phyloP scores from a whole-genome alignment of 2,888 invertebrate species.

The Polymixis flavicincta region DNA sequence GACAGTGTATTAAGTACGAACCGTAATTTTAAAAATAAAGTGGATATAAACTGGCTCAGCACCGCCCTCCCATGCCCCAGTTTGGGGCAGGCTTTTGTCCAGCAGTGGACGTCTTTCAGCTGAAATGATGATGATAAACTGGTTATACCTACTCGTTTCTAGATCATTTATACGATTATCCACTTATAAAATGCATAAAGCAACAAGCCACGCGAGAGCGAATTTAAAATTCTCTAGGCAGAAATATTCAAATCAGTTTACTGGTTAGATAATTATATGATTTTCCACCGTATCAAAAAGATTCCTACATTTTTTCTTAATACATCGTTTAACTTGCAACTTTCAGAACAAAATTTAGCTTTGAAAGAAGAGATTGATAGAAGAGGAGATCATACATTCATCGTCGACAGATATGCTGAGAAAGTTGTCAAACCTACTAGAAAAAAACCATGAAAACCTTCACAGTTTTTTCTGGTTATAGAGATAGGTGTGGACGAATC shows the following conservation, averaged over 20 bases:
- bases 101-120: no score
- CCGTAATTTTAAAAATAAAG: no score
- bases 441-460: not conserved
- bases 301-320: not conserved
- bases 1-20: constrained; percentile 25
- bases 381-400: not conserved
- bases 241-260: not conserved
- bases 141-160: no score
- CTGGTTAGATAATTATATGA: not conserved
- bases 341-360: not conserved
- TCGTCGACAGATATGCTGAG: not conserved
- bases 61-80: no score
- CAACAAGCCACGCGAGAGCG: not conserved
- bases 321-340: not conserved
- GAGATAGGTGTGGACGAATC: constrained; percentile 12
- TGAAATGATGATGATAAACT: no score
- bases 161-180: not conserved
- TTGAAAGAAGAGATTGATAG: not conserved
- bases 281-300: not conserved
- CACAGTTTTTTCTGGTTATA: not conserved
- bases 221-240: not conserved
- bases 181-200: not conserved
- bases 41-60: no score
- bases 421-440: not conserved
- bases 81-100: no score